Evolutionary conservation across 2,797 vertebrate genomes (phyloP).

Genomic region (Morelia viridis): DNA sequence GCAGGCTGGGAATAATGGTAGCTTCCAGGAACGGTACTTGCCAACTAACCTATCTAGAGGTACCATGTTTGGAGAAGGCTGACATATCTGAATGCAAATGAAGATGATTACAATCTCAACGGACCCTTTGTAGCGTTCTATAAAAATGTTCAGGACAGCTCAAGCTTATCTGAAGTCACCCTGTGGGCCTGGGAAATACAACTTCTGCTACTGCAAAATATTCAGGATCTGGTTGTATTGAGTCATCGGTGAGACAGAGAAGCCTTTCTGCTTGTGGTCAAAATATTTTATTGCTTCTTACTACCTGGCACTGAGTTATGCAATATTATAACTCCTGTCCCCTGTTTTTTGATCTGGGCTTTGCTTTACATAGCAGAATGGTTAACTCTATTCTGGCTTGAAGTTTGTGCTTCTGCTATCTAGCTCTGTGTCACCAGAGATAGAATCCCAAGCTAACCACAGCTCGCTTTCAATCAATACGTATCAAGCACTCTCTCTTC

Average conservation of each 20-base stretch:
- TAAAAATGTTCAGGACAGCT: not conserved
- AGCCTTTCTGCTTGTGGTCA: not conserved
- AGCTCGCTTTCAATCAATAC: slow-evolving; percentile 37
- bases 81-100: not conserved
- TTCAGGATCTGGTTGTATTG: not conserved
- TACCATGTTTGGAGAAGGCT: not conserved
- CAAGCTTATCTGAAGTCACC: not conserved
- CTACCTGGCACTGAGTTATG: not conserved
- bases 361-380: not conserved
- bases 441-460: slow-evolving; percentile 14
- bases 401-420: slow-evolving; percentile 47
- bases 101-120: not conserved
- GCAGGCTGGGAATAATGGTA: not conserved
- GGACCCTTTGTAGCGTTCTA: not conserved
- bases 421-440: slow-evolving; percentile 40
- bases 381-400: slow-evolving; percentile 10
- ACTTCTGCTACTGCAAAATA: not conserved
- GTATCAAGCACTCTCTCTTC: slow-evolving; percentile 43
- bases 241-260: not conserved
- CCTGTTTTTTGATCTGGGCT: not conserved
- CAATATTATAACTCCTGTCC: not conserved
- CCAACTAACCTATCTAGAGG: not conserved
- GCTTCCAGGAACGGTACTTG: not conserved
- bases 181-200: not conserved
- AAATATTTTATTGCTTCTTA: not conserved